phyloP scores from a whole-genome alignment of 2,113 vertebrate species.

The Isichthys henryi region DNA sequence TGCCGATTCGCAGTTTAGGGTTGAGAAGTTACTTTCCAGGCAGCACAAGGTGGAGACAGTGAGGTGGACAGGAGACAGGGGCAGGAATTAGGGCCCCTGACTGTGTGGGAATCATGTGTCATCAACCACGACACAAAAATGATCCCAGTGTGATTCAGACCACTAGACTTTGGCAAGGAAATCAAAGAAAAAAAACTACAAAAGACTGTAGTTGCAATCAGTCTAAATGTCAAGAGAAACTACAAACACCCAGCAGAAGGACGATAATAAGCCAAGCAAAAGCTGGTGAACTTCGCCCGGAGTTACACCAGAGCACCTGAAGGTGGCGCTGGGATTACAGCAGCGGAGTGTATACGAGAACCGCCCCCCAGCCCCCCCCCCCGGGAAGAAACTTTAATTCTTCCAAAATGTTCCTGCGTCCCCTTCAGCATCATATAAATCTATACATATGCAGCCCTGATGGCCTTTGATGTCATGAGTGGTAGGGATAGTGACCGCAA shows the following conservation, averaged over 20 bases:
- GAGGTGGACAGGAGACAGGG: not conserved
- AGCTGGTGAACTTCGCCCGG: not conserved
- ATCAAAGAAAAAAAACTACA: not conserved
- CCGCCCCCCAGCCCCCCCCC: not conserved
- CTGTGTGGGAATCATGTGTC: not conserved
- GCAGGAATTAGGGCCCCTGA: not conserved
- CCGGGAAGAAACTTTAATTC: not conserved
- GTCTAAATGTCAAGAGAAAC: not conserved
- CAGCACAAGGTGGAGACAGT: not conserved
- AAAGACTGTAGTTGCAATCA: not conserved
- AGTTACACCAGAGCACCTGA: not conserved
- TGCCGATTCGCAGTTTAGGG: slow-evolving; percentile 37
- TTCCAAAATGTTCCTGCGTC: not conserved
- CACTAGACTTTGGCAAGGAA: not conserved
- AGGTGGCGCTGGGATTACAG: not conserved
- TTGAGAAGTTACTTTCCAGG: slow-evolving; percentile 35
- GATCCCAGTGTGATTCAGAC: not conserved
- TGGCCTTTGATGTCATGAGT: not conserved
- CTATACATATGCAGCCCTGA: not conserved
- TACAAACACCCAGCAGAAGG: not conserved
- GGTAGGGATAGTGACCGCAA: not conserved
- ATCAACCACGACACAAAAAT: not conserved
- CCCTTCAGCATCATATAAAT: not conserved
- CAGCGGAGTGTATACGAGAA: no score
- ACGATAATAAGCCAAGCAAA: not conserved